Conservation (phyloP, 1,140 invertebrate species). For the Drosophila erecta region DNA sequence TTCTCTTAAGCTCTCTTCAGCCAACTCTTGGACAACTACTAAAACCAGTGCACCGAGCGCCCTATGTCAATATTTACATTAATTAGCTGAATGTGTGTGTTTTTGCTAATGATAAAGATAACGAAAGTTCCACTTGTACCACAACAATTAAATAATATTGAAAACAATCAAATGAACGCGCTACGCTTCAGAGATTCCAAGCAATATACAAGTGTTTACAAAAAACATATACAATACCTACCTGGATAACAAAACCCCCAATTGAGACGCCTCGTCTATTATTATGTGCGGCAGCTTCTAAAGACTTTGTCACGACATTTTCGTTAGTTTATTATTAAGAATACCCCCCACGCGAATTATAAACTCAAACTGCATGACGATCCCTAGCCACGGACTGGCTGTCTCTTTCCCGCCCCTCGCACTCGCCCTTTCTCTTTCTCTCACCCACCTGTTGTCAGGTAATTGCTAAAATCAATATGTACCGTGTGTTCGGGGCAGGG, state of each 20-base stretch:
- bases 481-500: background rate
- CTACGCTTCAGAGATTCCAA: slow-evolving; percentile 8
- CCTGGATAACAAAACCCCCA: slow-evolving; percentile 1
- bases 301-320: slow-evolving; percentile 46
- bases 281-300: slow-evolving; percentile 20
- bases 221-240: background rate
- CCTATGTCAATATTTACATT: slow-evolving; percentile 67
- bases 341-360: slow-evolving; percentile 18
- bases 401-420: background rate
- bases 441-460: slow-evolving; percentile 38
- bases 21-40: slow-evolving; percentile 15
- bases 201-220: background rate
- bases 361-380: slow-evolving; percentile 42
- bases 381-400: slow-evolving; percentile 16
- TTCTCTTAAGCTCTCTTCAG: slow-evolving; percentile 16
- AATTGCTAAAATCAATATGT: slow-evolving; percentile 60
- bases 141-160: slow-evolving; percentile 34
- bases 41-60: slow-evolving; percentile 13
- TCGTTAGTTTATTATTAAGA: slow-evolving; percentile 4
- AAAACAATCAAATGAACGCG: slow-evolving; percentile 16
- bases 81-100: slow-evolving; percentile 30
- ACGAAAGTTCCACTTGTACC: slow-evolving; percentile 10
- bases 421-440: background rate
- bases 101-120: slow-evolving; percentile 39
- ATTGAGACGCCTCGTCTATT: slow-evolving; percentile 17